Conservation (phyloP, 2,113 vertebrate genomes). For the Lophura nycthemera region DNA sequence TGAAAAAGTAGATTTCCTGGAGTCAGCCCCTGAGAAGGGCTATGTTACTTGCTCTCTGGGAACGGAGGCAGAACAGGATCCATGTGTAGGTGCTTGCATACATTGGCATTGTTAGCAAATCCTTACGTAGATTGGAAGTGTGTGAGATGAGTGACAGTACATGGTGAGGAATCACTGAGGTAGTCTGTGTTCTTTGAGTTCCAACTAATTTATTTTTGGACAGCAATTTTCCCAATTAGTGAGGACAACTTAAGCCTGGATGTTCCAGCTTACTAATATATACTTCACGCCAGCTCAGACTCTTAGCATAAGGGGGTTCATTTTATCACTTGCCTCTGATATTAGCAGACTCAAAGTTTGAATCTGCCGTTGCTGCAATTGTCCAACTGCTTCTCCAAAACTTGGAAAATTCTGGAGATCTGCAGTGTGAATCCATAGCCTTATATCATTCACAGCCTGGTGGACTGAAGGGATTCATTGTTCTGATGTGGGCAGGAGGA, state of each 20-base stretch:
- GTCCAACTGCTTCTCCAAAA: neutral
- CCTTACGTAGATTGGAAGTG: neutral
- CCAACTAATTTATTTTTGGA: neutral
- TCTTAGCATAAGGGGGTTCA: neutral
- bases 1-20: neutral
- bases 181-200: neutral
- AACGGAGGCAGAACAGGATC: neutral
- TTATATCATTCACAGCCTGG: neutral
- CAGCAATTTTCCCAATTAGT: neutral
- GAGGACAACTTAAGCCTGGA: neutral
- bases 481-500: conserved; percentile 50
- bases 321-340: conserved; percentile 18
- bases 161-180: neutral
- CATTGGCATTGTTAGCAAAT: neutral
- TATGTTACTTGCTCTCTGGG: neutral
- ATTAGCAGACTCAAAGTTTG: neutral
- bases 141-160: neutral
- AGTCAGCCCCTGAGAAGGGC: neutral
- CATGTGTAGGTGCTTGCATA: neutral
- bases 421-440: neutral
- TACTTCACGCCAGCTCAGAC: neutral
- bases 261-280: neutral
- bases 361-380: neutral
- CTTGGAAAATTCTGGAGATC: neutral
- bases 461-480: conserved; percentile 56